phyloP scores from a whole-genome alignment of 92 coral and sea anemone genomes.

The Palythoa grandiflora region DNA sequence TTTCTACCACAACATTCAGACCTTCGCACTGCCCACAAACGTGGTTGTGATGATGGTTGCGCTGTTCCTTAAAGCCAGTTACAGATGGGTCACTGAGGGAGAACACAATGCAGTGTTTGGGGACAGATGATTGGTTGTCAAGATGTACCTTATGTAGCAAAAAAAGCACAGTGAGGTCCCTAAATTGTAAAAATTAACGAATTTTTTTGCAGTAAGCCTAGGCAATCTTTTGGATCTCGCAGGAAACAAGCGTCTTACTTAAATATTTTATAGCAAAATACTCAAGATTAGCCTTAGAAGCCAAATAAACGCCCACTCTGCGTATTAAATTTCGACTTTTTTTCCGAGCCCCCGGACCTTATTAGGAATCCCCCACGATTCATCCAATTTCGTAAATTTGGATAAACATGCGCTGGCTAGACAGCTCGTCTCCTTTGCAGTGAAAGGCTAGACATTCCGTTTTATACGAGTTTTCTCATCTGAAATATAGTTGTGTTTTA shows the following conservation, averaged over 20 bases:
- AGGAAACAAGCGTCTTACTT: background rate
- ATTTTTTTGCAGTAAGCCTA: background rate
- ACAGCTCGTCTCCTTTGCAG: too few species aligned
- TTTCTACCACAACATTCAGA: background rate
- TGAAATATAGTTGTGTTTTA: too few species aligned
- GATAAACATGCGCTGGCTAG: too few species aligned
- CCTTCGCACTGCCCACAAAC: conserved; percentile 15
- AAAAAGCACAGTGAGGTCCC: background rate
- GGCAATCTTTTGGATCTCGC: background rate
- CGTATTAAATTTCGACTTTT: background rate
- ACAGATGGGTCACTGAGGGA: conserved; percentile 17
- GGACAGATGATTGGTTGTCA: background rate
- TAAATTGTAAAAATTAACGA: background rate
- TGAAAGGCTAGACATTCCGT: too few species aligned
- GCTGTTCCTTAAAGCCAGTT: background rate
- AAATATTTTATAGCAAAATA: background rate
- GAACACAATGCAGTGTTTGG: conserved; percentile 1
- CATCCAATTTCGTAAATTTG: too few species aligned
- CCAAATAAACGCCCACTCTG: background rate
- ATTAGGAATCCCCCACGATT: too few species aligned
- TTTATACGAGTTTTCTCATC: too few species aligned
- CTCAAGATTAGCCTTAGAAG: background rate
- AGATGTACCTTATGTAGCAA: conserved; percentile 5
- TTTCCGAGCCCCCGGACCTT: too few species aligned
- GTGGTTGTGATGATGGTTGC: background rate